These are phyloP conservation scores for Tetrao urogallus DNA, from an alignment of 2,113 vertebrate species.

Conservation along the genomic window DNA sequence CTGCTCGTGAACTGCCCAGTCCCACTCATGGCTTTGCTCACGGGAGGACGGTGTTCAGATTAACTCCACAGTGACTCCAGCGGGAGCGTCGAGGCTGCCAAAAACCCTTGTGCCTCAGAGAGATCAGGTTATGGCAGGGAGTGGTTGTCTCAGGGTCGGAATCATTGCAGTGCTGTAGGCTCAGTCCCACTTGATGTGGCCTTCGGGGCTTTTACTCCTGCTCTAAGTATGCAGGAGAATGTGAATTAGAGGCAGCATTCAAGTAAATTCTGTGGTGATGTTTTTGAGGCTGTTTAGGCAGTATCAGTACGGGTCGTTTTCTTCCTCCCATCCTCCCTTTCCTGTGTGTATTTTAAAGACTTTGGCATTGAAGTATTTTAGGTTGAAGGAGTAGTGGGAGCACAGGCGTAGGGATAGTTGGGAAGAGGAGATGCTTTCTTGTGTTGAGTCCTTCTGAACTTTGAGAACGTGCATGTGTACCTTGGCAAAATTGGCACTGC, in stretches of 20 bases:
- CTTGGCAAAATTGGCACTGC: constrained; percentile 46
- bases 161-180: not conserved
- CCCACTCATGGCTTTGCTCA: not conserved
- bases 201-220: not conserved
- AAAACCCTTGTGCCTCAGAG: not conserved
- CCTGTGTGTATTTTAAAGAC: not conserved
- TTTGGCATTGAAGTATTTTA: not conserved
- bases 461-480: not conserved
- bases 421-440: not conserved
- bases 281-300: not conserved
- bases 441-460: not conserved
- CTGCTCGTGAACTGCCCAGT: not conserved
- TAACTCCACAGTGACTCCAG: not conserved
- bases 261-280: not conserved
- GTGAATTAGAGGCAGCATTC: not conserved
- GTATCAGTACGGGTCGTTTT: not conserved
- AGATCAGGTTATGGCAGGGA: not conserved
- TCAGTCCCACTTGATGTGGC: not conserved
- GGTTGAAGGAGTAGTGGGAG: not conserved
- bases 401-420: not conserved
- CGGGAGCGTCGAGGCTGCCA: not conserved
- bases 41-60: not conserved
- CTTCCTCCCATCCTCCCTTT: not conserved
- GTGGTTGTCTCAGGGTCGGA: not conserved
- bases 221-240: not conserved